Conservation (phyloP, 1,140 invertebrate genomes). For the Aricia agestis region DNA sequence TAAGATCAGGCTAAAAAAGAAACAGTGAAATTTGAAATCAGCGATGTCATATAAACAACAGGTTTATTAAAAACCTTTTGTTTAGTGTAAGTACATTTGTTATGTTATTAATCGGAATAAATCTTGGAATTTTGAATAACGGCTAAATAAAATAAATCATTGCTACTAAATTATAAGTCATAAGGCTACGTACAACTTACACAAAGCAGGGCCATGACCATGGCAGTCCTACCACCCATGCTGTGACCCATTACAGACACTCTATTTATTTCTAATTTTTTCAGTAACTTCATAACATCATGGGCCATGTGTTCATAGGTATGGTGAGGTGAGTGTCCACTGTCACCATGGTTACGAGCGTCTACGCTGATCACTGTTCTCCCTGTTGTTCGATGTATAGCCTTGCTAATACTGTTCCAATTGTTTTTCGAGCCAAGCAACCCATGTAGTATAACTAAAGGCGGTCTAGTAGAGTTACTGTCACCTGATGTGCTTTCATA, state of each 20-base stretch:
- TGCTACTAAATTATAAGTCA: slow-evolving; percentile 1
- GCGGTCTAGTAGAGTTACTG: slow-evolving; percentile 58
- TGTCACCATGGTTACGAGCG: slow-evolving; percentile 95
- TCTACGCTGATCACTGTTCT: slow-evolving; percentile 89
- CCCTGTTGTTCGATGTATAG: slow-evolving; percentile 81
- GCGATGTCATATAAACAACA: neutral
- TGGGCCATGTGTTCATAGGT: slow-evolving; percentile 85
- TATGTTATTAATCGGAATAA: neutral
- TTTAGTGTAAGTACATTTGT: too few relatives aligned
- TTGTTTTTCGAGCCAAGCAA: slow-evolving; percentile 91
- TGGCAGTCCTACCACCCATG: slow-evolving; percentile 92
- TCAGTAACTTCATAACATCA: slow-evolving; percentile 84
- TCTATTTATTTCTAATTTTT: slow-evolving; percentile 80
- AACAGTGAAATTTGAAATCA: neutral
- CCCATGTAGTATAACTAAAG: slow-evolving; percentile 92
- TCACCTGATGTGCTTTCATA: slow-evolving; percentile 56
- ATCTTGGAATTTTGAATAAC: neutral
- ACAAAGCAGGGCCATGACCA: slow-evolving; percentile 87
- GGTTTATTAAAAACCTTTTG: neutral
- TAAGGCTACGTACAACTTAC: slow-evolving; percentile 67
- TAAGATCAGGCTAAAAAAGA: slow-evolving; percentile 81
- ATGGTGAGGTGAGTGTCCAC: slow-evolving; percentile 85
- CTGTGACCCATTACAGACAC: slow-evolving; percentile 90
- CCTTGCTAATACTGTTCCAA: slow-evolving; percentile 90
- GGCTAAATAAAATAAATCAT: neutral